Conservation (phyloP, 2,113 vertebrate genomes). For the Puma concolor region DNA sequence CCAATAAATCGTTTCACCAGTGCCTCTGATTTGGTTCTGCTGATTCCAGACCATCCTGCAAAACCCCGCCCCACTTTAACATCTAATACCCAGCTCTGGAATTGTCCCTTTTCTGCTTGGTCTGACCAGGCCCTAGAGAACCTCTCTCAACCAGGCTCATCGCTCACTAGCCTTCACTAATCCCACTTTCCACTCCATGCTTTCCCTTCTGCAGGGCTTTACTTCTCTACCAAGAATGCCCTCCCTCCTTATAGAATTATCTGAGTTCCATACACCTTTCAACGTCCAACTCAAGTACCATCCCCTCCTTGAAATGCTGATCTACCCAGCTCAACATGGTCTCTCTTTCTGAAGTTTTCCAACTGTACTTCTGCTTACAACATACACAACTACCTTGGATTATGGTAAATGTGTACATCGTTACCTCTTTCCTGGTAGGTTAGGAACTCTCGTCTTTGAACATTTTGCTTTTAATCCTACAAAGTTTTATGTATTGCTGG, state of each 20-base stretch:
- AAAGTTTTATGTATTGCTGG: background rate
- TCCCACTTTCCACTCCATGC: background rate
- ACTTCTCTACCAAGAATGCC: background rate
- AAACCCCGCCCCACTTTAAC: background rate
- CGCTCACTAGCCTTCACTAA: background rate
- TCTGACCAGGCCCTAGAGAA: background rate
- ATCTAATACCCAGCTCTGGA: background rate
- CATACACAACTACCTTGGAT: background rate
- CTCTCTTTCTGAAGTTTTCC: background rate
- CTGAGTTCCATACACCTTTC: background rate
- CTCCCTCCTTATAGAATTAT: background rate
- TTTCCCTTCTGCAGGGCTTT: background rate
- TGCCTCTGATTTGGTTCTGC: background rate
- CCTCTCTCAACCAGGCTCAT: background rate
- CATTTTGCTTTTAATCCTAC: background rate
- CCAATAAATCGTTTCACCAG: background rate
- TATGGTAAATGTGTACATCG: background rate
- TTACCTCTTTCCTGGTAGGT: background rate
- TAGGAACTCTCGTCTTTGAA: background rate
- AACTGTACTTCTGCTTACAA: background rate
- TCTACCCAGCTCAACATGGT: background rate
- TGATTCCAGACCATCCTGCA: background rate
- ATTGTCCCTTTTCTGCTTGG: background rate
- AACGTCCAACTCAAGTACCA: background rate
- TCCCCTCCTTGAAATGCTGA: background rate